These are phyloP conservation scores for Pimpla rufipes DNA, from an alignment of 2,888 invertebrate species.

Conservation along the genomic window DNA sequence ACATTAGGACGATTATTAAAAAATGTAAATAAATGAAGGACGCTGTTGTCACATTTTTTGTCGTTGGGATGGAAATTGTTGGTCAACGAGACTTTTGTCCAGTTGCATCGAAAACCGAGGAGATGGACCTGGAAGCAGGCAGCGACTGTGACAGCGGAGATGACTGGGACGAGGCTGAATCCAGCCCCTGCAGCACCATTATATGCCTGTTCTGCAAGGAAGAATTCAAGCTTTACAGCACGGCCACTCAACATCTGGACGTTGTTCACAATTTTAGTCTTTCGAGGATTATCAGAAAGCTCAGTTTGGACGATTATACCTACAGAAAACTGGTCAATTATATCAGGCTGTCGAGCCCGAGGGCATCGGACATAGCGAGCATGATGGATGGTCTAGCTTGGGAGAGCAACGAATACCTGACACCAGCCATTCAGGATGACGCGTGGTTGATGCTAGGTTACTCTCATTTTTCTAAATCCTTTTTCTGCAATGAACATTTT, in stretches of 20 bases:
- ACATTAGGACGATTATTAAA: neutral
- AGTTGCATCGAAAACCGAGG: slow-evolving; percentile 59
- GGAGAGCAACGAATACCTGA: slow-evolving; percentile 92
- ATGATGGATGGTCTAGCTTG: slow-evolving; percentile 87
- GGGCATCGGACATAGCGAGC: slow-evolving; percentile 87
- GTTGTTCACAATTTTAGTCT: slow-evolving; percentile 89
- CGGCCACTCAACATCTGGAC: slow-evolving; percentile 90
- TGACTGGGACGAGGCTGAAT: slow-evolving; percentile 87
- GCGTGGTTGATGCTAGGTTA: slow-evolving; percentile 93
- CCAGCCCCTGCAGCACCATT: slow-evolving; percentile 84
- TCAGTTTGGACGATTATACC: slow-evolving; percentile 93
- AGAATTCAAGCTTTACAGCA: slow-evolving; percentile 87
- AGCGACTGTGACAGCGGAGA: slow-evolving; percentile 84
- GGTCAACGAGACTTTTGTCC: neutral
- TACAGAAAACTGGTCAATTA: slow-evolving; percentile 94
- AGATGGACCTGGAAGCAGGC: slow-evolving; percentile 71
- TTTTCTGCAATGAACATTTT: too few species aligned
- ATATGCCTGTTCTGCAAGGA: slow-evolving; percentile 92
- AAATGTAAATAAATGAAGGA: neutral
- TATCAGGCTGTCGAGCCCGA: slow-evolving; percentile 89
- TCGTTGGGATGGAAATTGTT: neutral
- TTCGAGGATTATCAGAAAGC: slow-evolving; percentile 88
- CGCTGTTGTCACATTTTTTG: neutral
- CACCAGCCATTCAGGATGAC: slow-evolving; percentile 91
- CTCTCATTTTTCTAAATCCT: slow-evolving; percentile 7